Conservation (phyloP, 2,797 vertebrate species). For the Ateles fusciceps region DNA sequence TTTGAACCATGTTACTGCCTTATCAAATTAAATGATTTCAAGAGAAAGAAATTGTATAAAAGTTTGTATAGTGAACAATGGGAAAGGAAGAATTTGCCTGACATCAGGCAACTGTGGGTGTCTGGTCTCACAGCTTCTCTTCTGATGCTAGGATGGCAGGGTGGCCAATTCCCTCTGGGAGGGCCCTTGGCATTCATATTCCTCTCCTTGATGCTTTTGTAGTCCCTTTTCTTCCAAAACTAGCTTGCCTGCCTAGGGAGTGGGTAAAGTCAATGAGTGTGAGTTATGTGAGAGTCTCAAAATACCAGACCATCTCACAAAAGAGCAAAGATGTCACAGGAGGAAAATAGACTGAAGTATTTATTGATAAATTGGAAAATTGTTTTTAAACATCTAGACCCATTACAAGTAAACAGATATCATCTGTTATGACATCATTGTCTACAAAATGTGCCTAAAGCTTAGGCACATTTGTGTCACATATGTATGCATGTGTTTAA, state of each 20-base stretch:
- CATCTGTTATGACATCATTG: background rate
- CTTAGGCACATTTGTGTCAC: constrained; percentile 7
- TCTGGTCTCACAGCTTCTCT: constrained; percentile 36
- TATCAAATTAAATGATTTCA: constrained; percentile 40
- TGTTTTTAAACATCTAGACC: background rate
- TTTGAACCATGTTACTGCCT: background rate
- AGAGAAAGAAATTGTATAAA: background rate
- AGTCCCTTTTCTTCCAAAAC: background rate
- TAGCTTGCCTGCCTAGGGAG: background rate
- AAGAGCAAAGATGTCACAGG: background rate
- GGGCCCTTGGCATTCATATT: background rate
- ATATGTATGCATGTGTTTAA: background rate
- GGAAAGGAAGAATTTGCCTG: background rate
- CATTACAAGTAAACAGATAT: background rate
- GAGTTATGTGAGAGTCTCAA: background rate
- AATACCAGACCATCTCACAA: background rate
- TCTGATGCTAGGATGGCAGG: background rate
- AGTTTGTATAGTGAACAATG: background rate
- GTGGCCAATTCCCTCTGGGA: background rate
- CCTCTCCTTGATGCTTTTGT: background rate
- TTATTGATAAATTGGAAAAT: background rate
- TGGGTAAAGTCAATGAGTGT: background rate
- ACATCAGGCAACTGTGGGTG: background rate
- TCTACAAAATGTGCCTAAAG: constrained; percentile 8
- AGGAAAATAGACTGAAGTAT: background rate